Evolutionary conservation across 2,113 vertebrate species (phyloP).

Genomic region (Larimichthys polyactis): DNA sequence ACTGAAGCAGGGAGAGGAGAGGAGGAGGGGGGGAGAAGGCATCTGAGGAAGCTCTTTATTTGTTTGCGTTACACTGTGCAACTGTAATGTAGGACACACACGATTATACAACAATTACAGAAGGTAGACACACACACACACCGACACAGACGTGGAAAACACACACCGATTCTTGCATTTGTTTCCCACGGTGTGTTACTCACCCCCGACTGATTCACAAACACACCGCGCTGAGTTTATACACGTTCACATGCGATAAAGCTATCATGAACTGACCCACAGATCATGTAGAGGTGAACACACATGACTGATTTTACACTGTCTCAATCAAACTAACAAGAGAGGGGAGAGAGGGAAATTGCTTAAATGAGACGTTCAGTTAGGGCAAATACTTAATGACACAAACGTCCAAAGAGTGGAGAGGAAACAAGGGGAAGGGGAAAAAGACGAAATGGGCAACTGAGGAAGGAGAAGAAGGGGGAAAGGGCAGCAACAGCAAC

Average conservation of each 20-base stretch:
- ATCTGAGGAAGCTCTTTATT: conserved; percentile 83
- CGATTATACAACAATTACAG: conserved; percentile 50
- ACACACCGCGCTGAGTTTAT: conserved; percentile 20
- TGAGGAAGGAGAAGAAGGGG: conserved; percentile 6
- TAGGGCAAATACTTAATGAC: not conserved
- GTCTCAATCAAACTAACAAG: conserved; percentile 47
- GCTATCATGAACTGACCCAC: conserved; percentile 46
- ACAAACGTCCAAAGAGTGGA: not conserved
- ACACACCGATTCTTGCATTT: conserved; percentile 9
- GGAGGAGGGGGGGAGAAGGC: conserved; percentile 45
- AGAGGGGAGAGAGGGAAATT: conserved; percentile 13
- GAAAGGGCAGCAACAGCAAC: conserved; percentile 7
- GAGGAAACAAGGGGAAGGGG: not conserved
- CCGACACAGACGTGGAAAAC: conserved; percentile 18
- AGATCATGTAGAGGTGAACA: conserved; percentile 24
- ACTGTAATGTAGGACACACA: conserved; percentile 73
- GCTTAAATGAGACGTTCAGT: conserved; percentile 39
- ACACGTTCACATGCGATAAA: conserved; percentile 51
- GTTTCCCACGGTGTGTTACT: conserved; percentile 61
- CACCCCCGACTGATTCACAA: conserved; percentile 1
- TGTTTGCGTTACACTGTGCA: conserved; percentile 77
- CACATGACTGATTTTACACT: conserved; percentile 37
- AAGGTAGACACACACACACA: conserved; percentile 31
- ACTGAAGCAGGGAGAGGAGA: conserved; percentile 56
- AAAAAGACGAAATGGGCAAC: not conserved